These are phyloP conservation scores for Dysmachus trigonus DNA, from an alignment of 2,888 invertebrate genomes.

Conservation along the genomic window DNA sequence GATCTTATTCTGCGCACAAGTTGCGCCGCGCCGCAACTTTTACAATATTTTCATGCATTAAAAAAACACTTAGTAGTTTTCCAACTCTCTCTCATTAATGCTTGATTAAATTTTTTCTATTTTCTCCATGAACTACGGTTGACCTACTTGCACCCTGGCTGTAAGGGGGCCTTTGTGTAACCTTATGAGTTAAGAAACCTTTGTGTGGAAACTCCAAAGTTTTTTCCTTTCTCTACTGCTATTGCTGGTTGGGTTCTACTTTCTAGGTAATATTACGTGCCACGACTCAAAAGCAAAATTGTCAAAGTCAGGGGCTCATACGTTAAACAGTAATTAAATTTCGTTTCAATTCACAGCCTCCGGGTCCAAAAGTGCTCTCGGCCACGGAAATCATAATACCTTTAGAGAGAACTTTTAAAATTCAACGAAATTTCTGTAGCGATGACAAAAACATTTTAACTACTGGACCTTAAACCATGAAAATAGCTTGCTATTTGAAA, in stretches of 20 bases:
- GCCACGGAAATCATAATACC: background rate
- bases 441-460: background rate
- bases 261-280: background rate
- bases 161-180: constrained; percentile 3
- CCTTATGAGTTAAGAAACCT: constrained; percentile 27
- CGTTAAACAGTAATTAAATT: background rate
- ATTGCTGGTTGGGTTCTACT: background rate
- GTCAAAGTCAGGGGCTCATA: constrained; percentile 1
- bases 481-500: background rate
- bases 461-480: background rate
- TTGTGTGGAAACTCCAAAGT: constrained; percentile 9
- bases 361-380: background rate
- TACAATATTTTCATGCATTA: constrained; percentile 31
- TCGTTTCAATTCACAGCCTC: background rate
- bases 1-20: constrained; percentile 23
- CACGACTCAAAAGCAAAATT: background rate
- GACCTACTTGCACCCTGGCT: background rate
- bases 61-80: constrained; percentile 35
- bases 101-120: constrained; percentile 39
- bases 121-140: constrained; percentile 23
- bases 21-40: constrained; percentile 23
- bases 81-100: constrained; percentile 22
- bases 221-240: background rate
- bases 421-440: background rate
- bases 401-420: background rate